Percentiles rank a stretch among this genome's conserved stretches.
These are phyloP conservation scores for Itoplectis maculator DNA, from an alignment of 2,888 invertebrate species.

Conservation along the genomic window DNA sequence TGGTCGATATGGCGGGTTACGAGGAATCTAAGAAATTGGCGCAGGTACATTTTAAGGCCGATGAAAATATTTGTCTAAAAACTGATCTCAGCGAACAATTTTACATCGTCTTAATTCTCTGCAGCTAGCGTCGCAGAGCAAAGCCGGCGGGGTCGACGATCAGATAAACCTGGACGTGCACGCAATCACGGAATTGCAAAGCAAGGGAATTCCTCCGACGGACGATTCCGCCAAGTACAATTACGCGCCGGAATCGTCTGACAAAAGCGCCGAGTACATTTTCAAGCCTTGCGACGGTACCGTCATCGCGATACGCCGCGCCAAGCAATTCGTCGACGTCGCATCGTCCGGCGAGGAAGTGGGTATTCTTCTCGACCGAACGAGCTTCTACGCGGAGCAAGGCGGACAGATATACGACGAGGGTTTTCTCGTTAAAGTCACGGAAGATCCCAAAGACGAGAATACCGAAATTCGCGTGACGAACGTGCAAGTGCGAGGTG, in stretches of 20 bases:
- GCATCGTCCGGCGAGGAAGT: conserved; percentile 95
- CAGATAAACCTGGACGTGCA: conserved; percentile 97
- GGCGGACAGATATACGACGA: conserved; percentile 99
- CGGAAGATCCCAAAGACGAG: conserved; percentile 88
- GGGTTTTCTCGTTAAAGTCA: conserved; percentile 93
- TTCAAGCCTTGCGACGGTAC: conserved; percentile 91
- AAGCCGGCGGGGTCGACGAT: conserved; percentile 92
- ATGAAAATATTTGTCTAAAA: too few relatives aligned
- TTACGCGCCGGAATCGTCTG: conserved; percentile 89
- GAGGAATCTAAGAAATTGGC: conserved; percentile 97
- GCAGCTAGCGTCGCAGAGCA: conserved; percentile 93
- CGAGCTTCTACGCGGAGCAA: conserved; percentile 99
- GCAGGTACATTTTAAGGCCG: conserved; percentile 85
- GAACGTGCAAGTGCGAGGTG: conserved; percentile 97
- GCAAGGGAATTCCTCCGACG: conserved; percentile 91
- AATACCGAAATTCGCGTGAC: conserved; percentile 96
- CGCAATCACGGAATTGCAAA: conserved; percentile 95
- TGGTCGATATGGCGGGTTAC: conserved; percentile 95
- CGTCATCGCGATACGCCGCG: conserved; percentile 92
- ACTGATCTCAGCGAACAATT: background rate
- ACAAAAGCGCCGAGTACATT: conserved; percentile 90
- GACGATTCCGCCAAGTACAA: conserved; percentile 97
- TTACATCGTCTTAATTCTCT: conserved; percentile 54
- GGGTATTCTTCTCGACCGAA: conserved; percentile 95
- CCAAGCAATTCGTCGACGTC: conserved; percentile 94